Evolutionary conservation across 2,888 invertebrate species (phyloP).

Genomic region (Keiferia lycopersicella): DNA sequence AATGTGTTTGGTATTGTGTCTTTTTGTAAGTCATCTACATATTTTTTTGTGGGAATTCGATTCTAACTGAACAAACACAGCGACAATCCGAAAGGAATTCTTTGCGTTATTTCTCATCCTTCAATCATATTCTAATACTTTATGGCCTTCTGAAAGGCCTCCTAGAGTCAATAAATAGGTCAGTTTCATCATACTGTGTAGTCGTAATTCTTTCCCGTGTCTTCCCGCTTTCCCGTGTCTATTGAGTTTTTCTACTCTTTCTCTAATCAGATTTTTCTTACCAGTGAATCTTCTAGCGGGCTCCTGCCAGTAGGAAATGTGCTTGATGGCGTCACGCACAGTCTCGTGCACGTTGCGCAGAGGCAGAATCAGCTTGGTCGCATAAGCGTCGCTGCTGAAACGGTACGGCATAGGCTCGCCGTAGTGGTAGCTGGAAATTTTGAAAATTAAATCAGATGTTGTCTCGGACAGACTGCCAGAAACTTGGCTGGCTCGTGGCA

Average conservation of each 20-base stretch:
- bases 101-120: no score
- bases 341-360: constrained; percentile 83
- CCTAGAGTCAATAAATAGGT: no score
- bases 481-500: not conserved
- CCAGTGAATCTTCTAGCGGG: constrained; percentile 86
- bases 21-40: constrained; percentile 17
- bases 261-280: constrained; percentile 52
- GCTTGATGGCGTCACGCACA: constrained; percentile 82
- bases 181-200: no score
- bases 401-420: constrained; percentile 81
- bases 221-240: not conserved
- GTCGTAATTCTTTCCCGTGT: no score
- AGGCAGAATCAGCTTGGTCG: constrained; percentile 85
- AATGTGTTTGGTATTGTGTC: constrained; percentile 37
- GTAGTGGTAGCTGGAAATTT: constrained; percentile 58
- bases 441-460: not conserved
- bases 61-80: no score
- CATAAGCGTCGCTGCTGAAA: constrained; percentile 86
- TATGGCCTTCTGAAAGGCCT: no score
- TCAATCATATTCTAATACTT: no score
- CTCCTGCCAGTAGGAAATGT: constrained; percentile 85
- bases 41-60: not conserved
- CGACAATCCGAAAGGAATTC: no score
- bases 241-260: not conserved
- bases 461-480: not conserved